Percentiles rank a stretch among this genome's conserved stretches.
phyloP scores from a whole-genome alignment of 2,113 vertebrate species.

The Oreochromis spilurus region DNA sequence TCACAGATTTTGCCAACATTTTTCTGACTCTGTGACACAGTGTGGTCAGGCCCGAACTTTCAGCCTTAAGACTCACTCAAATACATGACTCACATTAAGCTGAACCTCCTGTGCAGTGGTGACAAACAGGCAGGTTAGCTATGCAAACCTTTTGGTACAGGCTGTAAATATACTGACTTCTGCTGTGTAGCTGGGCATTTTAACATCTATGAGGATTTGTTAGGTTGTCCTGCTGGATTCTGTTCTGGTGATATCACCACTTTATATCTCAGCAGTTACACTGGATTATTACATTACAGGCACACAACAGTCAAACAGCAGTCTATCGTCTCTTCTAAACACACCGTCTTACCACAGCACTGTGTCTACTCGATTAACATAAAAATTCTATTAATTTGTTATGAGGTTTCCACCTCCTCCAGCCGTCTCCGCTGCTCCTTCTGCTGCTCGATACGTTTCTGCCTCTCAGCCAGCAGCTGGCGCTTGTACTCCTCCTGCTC shows the following conservation, averaged over 20 bases:
- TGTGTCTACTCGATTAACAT: neutral
- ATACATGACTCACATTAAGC: neutral
- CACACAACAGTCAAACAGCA: neutral
- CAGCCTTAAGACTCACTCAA: neutral
- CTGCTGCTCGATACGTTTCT: conserved; percentile 96
- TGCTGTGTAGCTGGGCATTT: neutral
- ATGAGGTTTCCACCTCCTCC: conserved; percentile 77
- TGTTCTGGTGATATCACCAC: neutral
- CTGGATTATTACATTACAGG: neutral
- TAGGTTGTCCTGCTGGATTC: neutral
- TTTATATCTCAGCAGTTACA: neutral
- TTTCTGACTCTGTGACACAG: neutral
- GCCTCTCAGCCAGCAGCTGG: conserved; percentile 91
- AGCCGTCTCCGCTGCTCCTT: conserved; percentile 92
- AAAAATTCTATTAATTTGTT: neutral
- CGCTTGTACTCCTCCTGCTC: conserved; percentile 98
- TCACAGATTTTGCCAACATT: neutral
- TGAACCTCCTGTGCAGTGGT: neutral
- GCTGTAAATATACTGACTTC: neutral
- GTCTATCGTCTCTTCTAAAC: neutral
- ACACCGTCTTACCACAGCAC: neutral
- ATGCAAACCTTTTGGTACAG: neutral
- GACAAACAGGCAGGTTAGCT: neutral
- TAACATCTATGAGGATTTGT: neutral
- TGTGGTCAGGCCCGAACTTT: neutral